Evolutionary conservation across 2,888 invertebrate species (phyloP), one percentile per base, ranked within the genome.

Genomic region (Norana najaformis): DNA sequence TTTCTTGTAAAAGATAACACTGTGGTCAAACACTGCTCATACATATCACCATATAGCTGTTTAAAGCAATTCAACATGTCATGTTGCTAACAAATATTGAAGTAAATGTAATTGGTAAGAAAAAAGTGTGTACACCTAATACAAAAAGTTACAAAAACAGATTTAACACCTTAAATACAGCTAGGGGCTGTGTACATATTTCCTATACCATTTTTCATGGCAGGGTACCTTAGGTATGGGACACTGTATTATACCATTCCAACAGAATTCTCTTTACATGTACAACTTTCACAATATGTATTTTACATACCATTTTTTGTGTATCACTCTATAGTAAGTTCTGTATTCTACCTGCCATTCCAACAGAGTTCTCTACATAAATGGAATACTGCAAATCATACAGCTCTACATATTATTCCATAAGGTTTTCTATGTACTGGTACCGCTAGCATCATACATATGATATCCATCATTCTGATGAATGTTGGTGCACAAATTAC

Each of bases 121-220:
- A 69, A 69, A 69, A 69, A 69, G n/a, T n/a, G 11, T 69, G n/a
- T 69, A 69, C 69, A 69, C 8, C 30, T 11, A 69, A 69, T 69
- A n/a, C n/a, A 69, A 69, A 69, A 69, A 69, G n/a, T 47, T 23
- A 23, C 20, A 47, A 47, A 47, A 47, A 47, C 53, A 69, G 69
- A 13, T n/a, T n/a, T 69, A 69, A n/a, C 69, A 11, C 69, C 69
- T 69, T 69, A n/a, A 69, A 69, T 69, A 69, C 30, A 69, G 69
- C 69, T n/a, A 69, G n/a, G n/a, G 30, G 69, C n/a, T 69, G 69
- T 69, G 69, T 69, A n/a, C 69, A 69, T 69, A 69, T 69, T 69
- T 69, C 69, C 69, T 69, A 69, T 69, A n/a, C 53, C 53, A 53
- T 53, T 53, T 53, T 53, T 2, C 53, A 53, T 30, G 53, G 23